These are phyloP conservation scores for Thamnaconus septentrionalis DNA, from an alignment of 2,113 vertebrate genomes.

Conservation along the genomic window DNA sequence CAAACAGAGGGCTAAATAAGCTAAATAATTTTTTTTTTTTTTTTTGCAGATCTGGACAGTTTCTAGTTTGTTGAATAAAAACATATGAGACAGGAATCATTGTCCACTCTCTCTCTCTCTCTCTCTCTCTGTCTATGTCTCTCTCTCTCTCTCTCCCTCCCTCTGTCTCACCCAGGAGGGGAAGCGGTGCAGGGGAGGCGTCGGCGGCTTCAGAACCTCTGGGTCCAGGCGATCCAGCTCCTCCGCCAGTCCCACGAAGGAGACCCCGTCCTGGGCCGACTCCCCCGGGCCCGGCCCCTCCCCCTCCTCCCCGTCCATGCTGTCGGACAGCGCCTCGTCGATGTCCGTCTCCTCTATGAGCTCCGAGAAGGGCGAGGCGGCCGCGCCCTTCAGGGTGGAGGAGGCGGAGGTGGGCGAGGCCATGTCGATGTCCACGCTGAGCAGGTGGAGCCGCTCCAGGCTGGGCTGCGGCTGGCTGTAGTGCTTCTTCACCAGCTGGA, in stretches of 20 bases:
- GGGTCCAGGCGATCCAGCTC: constrained; percentile 72
- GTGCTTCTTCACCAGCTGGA: constrained; percentile 87
- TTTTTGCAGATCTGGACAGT: too few species aligned
- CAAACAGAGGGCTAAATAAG: too few species aligned
- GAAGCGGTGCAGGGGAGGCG: constrained; percentile 86
- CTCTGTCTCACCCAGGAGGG: constrained; percentile 82
- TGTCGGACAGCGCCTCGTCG: constrained; percentile 76
- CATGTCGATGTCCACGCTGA: constrained; percentile 75
- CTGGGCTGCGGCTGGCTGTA: constrained; percentile 86
- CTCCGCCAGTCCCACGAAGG: constrained; percentile 64
- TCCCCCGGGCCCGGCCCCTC: constrained; percentile 59
- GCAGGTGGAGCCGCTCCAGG: constrained; percentile 66
- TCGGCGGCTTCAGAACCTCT: constrained; percentile 81
- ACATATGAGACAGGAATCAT: not conserved
- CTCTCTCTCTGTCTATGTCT: not conserved
- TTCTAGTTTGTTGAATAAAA: not conserved
- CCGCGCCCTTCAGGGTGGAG: constrained; percentile 54
- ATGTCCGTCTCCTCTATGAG: constrained; percentile 85
- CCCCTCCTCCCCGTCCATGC: constrained; percentile 79
- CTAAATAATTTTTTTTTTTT: too few species aligned
- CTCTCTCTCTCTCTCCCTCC: not conserved
- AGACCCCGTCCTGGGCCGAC: constrained; percentile 41
- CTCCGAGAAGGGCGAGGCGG: constrained; percentile 49
- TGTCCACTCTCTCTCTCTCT: not conserved
- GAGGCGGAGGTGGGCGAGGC: constrained; percentile 50